Percentiles rank a stretch among this genome's conserved stretches.
These are phyloP conservation scores for Coecobrya sp. DNA, from an alignment of 2,888 invertebrate genomes.

Conservation along the genomic window DNA sequence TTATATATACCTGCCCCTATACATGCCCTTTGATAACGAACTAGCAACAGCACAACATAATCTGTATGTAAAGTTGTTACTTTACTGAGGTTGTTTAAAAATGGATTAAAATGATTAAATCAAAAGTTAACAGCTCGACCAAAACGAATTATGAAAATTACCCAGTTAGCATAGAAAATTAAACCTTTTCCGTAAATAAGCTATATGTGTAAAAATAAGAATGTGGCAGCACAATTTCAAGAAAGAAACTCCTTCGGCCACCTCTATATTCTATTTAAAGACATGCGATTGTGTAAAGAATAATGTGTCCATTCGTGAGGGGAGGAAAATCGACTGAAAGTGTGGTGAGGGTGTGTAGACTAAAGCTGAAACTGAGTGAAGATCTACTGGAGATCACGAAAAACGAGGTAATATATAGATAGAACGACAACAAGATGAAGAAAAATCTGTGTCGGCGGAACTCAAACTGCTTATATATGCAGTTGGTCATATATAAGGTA, in stretches of 20 bases:
- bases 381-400: constrained; percentile 76
- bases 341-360: constrained; percentile 29
- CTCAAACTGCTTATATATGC: constrained; percentile 68
- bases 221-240: not conserved
- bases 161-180: not conserved
- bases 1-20: not conserved
- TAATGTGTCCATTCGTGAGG: constrained; percentile 52
- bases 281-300: constrained; percentile 26
- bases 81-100: not conserved
- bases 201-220: not conserved
- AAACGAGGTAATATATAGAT: constrained; percentile 46
- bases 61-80: not conserved
- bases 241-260: not conserved
- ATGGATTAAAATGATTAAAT: constrained; percentile 19
- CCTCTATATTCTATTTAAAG: constrained; percentile 44
- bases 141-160: not conserved
- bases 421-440: constrained; percentile 60
- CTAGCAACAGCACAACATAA: not conserved
- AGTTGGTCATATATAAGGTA: constrained; percentile 52
- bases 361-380: constrained; percentile 60
- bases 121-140: not conserved
- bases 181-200: not conserved
- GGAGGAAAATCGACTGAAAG: constrained; percentile 43
- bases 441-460: constrained; percentile 69
- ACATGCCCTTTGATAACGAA: constrained; percentile 2